phyloP scores from a whole-genome alignment of 2,113 vertebrate species.

The Perca schrenkii region DNA sequence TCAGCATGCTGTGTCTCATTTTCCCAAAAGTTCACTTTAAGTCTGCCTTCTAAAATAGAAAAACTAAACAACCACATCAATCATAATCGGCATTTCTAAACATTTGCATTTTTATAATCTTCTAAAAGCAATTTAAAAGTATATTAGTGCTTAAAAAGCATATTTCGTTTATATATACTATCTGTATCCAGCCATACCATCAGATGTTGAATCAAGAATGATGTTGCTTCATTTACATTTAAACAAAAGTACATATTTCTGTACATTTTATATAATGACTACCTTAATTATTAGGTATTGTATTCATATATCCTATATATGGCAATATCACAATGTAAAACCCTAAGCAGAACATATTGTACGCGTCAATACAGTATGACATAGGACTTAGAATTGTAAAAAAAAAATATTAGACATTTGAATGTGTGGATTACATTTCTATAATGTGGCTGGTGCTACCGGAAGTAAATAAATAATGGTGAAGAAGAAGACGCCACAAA shows the following conservation, averaged over 20 bases:
- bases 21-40: conserved; percentile 25
- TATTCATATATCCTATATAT: background rate
- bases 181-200: background rate
- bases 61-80: background rate
- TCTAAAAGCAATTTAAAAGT: background rate
- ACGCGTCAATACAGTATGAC: background rate
- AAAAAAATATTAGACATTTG: no score
- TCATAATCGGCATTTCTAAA: background rate
- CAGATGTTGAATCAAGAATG: background rate
- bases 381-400: no score
- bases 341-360: background rate
- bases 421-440: no score
- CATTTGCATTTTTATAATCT: background rate
- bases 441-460: no score
- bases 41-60: conserved; percentile 15
- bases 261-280: background rate
- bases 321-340: background rate
- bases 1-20: conserved; percentile 25
- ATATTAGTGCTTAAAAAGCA: background rate
- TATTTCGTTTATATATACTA: no score
- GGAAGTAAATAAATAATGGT: no score
- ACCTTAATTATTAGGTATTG: background rate
- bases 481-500: no score
- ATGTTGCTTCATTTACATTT: background rate
- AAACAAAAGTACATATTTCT: background rate